Evolutionary conservation across 2,888 invertebrate genomes (phyloP).

Genomic region (Eremobia ochroleuca): DNA sequence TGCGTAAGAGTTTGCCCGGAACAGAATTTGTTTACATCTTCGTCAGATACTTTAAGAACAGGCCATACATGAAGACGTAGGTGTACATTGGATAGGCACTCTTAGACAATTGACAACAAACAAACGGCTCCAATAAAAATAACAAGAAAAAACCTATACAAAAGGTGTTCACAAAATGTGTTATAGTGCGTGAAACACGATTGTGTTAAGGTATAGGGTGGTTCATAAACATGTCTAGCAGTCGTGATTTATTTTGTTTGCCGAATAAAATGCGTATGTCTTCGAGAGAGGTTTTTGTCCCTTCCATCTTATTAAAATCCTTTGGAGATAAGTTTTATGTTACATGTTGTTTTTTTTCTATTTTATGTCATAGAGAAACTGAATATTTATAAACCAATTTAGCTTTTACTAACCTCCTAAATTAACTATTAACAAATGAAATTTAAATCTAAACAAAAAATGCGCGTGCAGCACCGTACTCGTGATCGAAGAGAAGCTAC

Average conservation of each 20-base stretch:
- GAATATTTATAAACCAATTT: too few relatives aligned
- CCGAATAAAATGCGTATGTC: constrained; percentile 56
- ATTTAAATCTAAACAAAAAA: too few relatives aligned
- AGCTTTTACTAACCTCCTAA: too few relatives aligned
- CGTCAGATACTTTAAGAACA: not conserved
- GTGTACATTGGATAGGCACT: not conserved
- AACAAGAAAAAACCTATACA: constrained; percentile 48
- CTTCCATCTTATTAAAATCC: not conserved
- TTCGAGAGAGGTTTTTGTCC: not conserved
- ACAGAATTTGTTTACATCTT: not conserved
- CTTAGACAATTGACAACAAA: constrained; percentile 30
- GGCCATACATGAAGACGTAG: not conserved
- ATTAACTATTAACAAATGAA: too few relatives aligned
- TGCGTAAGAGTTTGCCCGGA: not conserved
- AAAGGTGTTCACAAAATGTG: constrained; percentile 63
- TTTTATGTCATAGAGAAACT: too few relatives aligned
- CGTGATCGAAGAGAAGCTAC: too few relatives aligned
- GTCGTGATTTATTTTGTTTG: constrained; percentile 71
- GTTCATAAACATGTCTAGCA: constrained; percentile 69
- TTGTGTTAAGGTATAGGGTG: constrained; percentile 66
- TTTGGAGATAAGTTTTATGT: not conserved
- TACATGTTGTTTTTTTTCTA: too few relatives aligned
- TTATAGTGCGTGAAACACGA: constrained; percentile 71
- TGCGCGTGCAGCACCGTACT: too few relatives aligned
- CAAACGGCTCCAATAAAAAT: constrained; percentile 47